Percentiles rank a stretch among this genome's conserved stretches.
Conservation (phyloP, 2,113 vertebrate genomes). For the Castor canadensis region DNA sequence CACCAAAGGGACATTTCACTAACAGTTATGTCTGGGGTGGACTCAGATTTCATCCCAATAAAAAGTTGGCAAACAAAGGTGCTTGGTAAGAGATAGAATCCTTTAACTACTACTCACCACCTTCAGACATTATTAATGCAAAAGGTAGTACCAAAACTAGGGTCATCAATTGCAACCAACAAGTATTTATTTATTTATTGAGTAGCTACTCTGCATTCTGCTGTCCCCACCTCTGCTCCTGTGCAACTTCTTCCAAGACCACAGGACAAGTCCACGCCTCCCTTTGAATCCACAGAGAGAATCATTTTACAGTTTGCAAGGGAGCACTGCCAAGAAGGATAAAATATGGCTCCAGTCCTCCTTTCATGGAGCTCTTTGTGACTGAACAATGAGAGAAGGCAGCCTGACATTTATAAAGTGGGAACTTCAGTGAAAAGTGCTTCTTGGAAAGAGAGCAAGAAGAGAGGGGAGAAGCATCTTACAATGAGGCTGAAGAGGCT, state of each 20-base stretch:
- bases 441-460: conserved; percentile 36
- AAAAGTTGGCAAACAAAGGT: conserved; percentile 6
- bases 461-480: neutral
- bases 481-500: neutral
- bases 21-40: neutral
- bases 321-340: conserved; percentile 21
- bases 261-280: neutral
- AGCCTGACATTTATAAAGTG: conserved; percentile 43
- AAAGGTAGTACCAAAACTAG: neutral
- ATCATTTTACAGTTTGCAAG: neutral
- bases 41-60: conserved; percentile 1
- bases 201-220: neutral
- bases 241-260: neutral
- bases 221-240: neutral
- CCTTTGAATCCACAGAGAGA: neutral
- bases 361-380: neutral
- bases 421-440: conserved; percentile 17
- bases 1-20: neutral
- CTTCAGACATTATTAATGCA: neutral
- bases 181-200: neutral
- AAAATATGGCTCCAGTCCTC: neutral
- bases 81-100: neutral
- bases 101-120: neutral
- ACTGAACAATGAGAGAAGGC: conserved; percentile 45
- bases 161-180: neutral